Percentiles rank a stretch among this genome's conserved stretches.
Evolutionary conservation across 2,888 invertebrate species (phyloP).

Genomic region (Ditylenchus weischeri): DNA sequence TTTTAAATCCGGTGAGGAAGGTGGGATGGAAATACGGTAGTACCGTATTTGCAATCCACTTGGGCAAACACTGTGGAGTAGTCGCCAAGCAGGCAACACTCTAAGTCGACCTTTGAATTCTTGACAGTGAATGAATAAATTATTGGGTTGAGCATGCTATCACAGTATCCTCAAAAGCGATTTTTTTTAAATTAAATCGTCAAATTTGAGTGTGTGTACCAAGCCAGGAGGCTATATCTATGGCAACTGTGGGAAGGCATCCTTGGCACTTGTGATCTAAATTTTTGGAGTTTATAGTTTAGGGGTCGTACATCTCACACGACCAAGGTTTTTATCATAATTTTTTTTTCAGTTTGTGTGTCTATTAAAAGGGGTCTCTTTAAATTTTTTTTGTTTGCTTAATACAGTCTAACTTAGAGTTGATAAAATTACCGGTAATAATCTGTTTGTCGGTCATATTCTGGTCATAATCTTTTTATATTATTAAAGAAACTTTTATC

Average conservation of each 20-base stretch:
- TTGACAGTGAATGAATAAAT: slow-evolving; percentile 59
- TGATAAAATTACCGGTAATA: too few species aligned
- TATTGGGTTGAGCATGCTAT: slow-evolving; percentile 58
- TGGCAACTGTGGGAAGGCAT: slow-evolving; percentile 53
- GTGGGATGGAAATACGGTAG: too few species aligned
- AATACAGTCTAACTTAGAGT: too few species aligned
- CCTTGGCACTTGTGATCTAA: slow-evolving; percentile 54
- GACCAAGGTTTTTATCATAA: too few species aligned
- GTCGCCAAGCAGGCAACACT: slow-evolving; percentile 50
- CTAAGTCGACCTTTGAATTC: slow-evolving; percentile 58
- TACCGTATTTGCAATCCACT: slow-evolving; percentile 27
- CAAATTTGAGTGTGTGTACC: slow-evolving; percentile 30
- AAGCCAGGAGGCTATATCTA: slow-evolving; percentile 57
- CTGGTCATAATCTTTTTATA: too few species aligned
- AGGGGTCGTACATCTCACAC: background rate
- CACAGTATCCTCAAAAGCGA: slow-evolving; percentile 52
- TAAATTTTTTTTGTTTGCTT: too few species aligned
- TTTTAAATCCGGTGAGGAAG: too few species aligned
- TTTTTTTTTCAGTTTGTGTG: too few species aligned
- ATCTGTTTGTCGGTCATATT: too few species aligned
- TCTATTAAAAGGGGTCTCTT: too few species aligned
- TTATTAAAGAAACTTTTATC: too few species aligned
- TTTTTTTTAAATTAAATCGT: background rate
- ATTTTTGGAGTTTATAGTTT: slow-evolving; percentile 16
- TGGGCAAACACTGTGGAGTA: slow-evolving; percentile 44